A percentile compares a stretch with the other conserved stretches of the same genome.
Conservation (phyloP, 2,888 invertebrate genomes). For the Dysmachus trigonus region DNA sequence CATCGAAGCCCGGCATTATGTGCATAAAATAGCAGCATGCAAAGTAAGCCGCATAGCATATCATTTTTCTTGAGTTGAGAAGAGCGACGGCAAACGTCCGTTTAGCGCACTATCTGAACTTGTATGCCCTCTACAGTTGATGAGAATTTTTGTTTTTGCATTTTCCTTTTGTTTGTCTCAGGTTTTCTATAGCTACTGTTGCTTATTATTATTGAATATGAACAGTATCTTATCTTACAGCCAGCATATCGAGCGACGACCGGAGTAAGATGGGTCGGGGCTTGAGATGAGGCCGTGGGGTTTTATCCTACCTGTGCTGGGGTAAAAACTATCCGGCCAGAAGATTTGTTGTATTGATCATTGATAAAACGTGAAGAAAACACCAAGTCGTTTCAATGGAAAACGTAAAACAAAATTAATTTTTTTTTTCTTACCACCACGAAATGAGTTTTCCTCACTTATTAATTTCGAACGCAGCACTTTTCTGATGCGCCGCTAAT, state of each 20-base stretch:
- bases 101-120: background rate
- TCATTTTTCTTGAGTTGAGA: background rate
- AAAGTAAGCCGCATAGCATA: background rate
- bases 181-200: background rate
- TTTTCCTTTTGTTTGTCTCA: background rate
- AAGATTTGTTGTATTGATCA: background rate
- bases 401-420: background rate
- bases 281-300: background rate
- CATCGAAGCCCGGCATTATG: background rate
- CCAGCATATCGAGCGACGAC: background rate
- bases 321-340: background rate
- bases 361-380: constrained; percentile 6
- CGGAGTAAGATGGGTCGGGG: background rate
- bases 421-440: background rate
- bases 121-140: background rate
- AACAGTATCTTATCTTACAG: background rate
- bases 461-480: background rate
- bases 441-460: constrained; percentile 10
- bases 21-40: background rate
- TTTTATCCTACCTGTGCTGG: background rate
- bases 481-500: background rate
- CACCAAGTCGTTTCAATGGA: background rate
- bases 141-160: background rate
- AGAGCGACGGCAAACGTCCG: background rate
- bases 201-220: background rate